Evolutionary conservation across 2,113 vertebrate species (phyloP).

Genomic region (Eonycteris spelaea): DNA sequence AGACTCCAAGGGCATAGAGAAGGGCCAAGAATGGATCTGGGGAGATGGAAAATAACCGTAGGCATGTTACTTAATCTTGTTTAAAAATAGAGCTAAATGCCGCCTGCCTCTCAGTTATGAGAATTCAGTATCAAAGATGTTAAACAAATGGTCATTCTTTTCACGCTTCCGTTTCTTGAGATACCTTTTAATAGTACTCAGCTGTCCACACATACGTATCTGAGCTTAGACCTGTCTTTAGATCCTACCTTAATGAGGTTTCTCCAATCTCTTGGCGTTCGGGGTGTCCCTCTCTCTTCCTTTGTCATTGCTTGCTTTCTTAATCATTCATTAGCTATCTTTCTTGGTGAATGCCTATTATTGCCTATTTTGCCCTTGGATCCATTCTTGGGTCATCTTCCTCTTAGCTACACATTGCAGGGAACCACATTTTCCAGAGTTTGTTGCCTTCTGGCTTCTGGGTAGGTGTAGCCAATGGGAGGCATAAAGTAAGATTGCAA

Average conservation of each 20-base stretch:
- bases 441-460: not conserved
- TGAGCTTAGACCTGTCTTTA: not conserved
- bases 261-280: not conserved
- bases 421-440: not conserved
- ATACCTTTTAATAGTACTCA: not conserved
- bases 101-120: not conserved
- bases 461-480: not conserved
- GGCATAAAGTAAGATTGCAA: too few relatives aligned
- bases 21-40: not conserved
- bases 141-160: not conserved
- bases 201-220: not conserved
- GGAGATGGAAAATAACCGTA: not conserved
- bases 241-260: not conserved
- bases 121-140: not conserved
- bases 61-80: not conserved
- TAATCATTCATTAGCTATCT: not conserved
- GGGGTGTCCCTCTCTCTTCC: not conserved
- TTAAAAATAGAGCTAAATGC: not conserved
- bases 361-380: not conserved
- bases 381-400: not conserved
- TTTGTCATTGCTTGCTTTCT: not conserved
- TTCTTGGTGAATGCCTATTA: not conserved
- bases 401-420: not conserved
- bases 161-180: not conserved
- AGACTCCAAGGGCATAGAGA: not conserved